Evolutionary conservation across 2,113 vertebrate species (phyloP).

Genomic region (Motacilla alba): DNA sequence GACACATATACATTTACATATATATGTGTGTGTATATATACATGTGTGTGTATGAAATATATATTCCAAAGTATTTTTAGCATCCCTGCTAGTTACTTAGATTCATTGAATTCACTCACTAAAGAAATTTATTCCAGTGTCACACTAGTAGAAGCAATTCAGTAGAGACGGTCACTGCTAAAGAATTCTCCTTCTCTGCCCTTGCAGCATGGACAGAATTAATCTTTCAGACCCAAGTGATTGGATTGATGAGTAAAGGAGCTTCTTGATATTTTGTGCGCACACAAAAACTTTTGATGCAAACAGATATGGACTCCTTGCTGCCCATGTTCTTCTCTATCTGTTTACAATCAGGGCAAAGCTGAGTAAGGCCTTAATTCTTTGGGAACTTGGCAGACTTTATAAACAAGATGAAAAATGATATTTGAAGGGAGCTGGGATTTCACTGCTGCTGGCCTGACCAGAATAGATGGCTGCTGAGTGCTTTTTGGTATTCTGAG

Average conservation of each 20-base stretch:
- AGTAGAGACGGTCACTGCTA: background rate
- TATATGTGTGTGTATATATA: background rate
- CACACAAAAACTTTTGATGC: background rate
- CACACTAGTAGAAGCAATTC: background rate
- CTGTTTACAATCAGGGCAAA: constrained; percentile 8
- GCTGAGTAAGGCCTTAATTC: background rate
- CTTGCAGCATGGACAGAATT: background rate
- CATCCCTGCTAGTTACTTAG: background rate
- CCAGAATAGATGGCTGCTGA: background rate
- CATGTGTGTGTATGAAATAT: background rate
- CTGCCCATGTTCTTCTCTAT: background rate
- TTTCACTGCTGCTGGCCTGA: background rate
- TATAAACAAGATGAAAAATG: constrained; percentile 26
- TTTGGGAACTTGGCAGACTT: background rate
- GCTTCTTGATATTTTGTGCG: background rate
- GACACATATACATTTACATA: accelerated
- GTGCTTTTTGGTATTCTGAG: background rate
- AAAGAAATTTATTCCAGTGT: background rate
- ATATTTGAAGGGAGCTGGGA: background rate
- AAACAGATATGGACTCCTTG: background rate
- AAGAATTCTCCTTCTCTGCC: background rate
- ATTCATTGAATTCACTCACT: background rate
- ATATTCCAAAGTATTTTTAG: background rate
- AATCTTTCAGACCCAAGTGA: background rate
- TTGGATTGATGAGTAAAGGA: background rate